Conservation (phyloP, 1,140 invertebrate genomes). For the Eupeodes corollae region DNA sequence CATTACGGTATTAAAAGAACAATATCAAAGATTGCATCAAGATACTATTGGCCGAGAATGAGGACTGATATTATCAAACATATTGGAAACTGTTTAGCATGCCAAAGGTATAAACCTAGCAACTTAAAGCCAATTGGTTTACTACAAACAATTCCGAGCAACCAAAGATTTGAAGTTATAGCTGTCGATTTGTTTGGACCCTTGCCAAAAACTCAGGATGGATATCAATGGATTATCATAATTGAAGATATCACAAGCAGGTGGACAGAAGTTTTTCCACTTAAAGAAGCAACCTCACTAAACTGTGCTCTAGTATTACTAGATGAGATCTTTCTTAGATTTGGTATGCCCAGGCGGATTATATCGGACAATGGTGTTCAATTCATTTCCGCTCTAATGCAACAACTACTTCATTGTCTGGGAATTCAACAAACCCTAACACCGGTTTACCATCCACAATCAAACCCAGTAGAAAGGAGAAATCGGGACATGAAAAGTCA, state of each 20-base stretch:
- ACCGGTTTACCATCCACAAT: conserved; percentile 29
- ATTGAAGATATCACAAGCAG: conserved; percentile 18
- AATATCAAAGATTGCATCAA: no score
- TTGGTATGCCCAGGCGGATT: conserved; percentile 26
- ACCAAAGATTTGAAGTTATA: no score
- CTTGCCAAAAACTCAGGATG: conserved; percentile 9
- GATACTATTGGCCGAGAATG: no score
- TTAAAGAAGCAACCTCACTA: conserved; percentile 22
- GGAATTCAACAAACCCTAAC: conserved; percentile 20
- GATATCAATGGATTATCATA: conserved; percentile 23
- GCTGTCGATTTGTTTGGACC: conserved; percentile 27
- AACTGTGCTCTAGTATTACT: conserved; percentile 19
- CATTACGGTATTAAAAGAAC: conserved; percentile 23
- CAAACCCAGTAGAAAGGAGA: conserved; percentile 31
- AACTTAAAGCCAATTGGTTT: conserved; percentile 21
- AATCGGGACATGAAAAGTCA: conserved; percentile 33
- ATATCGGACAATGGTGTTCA: conserved; percentile 33
- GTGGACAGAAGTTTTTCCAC: conserved; percentile 24
- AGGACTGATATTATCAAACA: no score
- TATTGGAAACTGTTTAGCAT: conserved; percentile 19
- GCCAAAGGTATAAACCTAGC: conserved; percentile 21
- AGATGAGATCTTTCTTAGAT: conserved; percentile 30
- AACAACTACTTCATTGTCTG: conserved; percentile 10
- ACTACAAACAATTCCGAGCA: conserved; percentile 10
- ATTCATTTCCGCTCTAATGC: conserved; percentile 15